Evolutionary conservation across 2,113 vertebrate genomes (phyloP).

Genomic region (Chloebia gouldiae): DNA sequence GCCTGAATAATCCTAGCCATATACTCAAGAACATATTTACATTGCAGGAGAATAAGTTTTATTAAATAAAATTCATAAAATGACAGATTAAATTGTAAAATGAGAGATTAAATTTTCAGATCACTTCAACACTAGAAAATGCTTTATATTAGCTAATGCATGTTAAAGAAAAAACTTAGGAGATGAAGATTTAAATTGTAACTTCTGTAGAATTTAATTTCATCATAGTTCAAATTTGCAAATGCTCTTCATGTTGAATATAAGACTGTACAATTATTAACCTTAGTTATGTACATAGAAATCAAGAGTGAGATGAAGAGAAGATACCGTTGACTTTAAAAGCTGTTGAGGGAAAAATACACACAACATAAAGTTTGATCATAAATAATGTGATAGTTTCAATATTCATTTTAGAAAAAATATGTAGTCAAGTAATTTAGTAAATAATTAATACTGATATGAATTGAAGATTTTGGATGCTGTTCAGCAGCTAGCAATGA

Average conservation of each 20-base stretch:
- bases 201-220: neutral
- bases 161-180: neutral
- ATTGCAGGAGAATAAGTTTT: neutral
- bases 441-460: neutral
- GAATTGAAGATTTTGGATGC: neutral
- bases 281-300: neutral
- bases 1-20: neutral
- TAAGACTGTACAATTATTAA: neutral
- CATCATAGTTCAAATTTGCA: neutral
- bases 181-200: neutral
- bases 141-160: neutral
- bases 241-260: neutral
- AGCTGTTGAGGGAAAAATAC: neutral
- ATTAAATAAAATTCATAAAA: neutral
- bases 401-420: neutral
- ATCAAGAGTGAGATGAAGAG: neutral
- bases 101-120: neutral
- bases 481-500: neutral
- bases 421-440: neutral
- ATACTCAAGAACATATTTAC: neutral
- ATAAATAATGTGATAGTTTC: neutral
- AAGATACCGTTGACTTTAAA: neutral
- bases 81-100: neutral
- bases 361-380: neutral
- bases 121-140: neutral